Base-by-base conservation (phyloP, 2,797 vertebrate genomes). In the Neosilurus mollespiculum region DNA sequence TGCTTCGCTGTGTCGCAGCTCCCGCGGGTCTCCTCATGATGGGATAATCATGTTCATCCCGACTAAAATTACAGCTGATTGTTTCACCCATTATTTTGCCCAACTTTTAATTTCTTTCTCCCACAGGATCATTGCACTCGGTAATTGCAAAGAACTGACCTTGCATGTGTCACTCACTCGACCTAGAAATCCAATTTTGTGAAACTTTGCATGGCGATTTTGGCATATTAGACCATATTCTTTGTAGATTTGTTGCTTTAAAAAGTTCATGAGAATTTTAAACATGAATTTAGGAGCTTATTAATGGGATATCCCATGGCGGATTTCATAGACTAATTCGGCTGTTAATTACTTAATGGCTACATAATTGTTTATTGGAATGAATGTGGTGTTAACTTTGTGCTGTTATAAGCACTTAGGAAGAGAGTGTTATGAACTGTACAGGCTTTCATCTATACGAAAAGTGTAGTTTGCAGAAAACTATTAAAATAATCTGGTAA, bases 101-200 rank as follows among this genome's bases (percentile, higher is more conserved):
- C 92, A 96, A 96, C 96, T 97, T 97, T 98, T 97, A 96, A 98
- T 96, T 96, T 95, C 95, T 97, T 94, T 93, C 94, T 93, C 95
- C 92, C 89, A 93, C 96, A 96, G 96, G 96, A 96, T 98, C 96
- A 96, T 97, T 98, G 96, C 96, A 94, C 94, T 94, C 93, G 91
- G 93, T 97, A 97, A 97, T 98, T 97, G 95, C 95, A 93, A 94
- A 94, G 95, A 95, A 94, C 95, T 94, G 96, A 96, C 96, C 95
- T 96, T 96, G 96, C 94, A 94, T 93, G 89, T 93, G 90, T 92
- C 94, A 93, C 92, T 81, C 91, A 92, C 92, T 93, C 91, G 79
- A 86, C 70, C 89, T 89, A 86, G 89, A 88, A 91, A 90, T 88
- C 87, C 85, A 88, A 90, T 90, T 91, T 90, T 90, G 90, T 88